Evolutionary conservation across 2,797 vertebrate genomes (phyloP).

Genomic region (Leontocebus nigricollis): DNA sequence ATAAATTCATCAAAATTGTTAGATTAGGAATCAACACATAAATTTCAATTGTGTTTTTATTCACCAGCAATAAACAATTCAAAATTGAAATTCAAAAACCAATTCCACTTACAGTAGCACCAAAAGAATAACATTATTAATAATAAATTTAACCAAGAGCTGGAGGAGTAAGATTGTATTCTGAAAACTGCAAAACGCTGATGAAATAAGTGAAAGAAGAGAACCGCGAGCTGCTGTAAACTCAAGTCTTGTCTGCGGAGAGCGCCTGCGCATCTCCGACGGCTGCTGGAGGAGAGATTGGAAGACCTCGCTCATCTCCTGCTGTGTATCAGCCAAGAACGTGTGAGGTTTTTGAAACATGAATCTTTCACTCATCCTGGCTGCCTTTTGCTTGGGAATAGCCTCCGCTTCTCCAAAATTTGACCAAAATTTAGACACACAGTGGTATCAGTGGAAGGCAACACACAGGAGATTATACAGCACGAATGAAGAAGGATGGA

Average conservation of each 20-base stretch:
- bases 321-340: neutral
- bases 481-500: slow-evolving; percentile 93
- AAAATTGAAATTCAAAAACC: neutral
- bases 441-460: slow-evolving; percentile 93
- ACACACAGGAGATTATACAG: slow-evolving; percentile 89
- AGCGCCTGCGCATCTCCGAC: neutral
- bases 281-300: neutral
- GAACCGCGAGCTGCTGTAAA: rapidly evolving
- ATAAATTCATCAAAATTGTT: neutral
- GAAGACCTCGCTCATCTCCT: neutral
- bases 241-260: rapidly evolving
- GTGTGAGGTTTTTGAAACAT: slow-evolving; percentile 67
- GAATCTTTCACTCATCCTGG: slow-evolving; percentile 76
- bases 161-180: neutral
- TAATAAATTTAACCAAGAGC: neutral
- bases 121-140: neutral
- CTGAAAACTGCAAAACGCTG: neutral
- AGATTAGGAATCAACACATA: neutral
- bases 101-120: neutral
- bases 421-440: slow-evolving; percentile 87
- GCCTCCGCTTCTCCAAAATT: slow-evolving; percentile 85
- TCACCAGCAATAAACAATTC: neutral
- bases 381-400: slow-evolving; percentile 83
- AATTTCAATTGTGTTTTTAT: neutral
- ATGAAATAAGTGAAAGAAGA: neutral